Conservation (phyloP, 2,113 vertebrate genomes). For the Mormyrus iriodes region DNA sequence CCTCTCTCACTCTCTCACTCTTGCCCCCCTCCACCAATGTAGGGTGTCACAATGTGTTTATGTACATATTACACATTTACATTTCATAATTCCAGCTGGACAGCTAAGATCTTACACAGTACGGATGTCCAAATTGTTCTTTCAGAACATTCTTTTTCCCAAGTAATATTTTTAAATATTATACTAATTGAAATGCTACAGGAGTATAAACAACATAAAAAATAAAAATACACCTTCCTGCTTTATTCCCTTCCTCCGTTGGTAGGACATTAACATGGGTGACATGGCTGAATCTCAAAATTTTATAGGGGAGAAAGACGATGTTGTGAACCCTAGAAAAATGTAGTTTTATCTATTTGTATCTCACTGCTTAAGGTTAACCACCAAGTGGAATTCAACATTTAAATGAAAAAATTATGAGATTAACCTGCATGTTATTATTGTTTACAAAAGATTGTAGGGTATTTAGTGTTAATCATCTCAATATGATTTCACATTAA, state of each 20-base stretch:
- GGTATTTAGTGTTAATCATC: slow-evolving; percentile 14
- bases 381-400: slow-evolving; percentile 13
- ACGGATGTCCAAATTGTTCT: no score
- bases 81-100: no score
- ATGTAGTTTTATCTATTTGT: slow-evolving; percentile 17
- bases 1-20: slow-evolving; percentile 18
- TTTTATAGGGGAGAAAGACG: neutral
- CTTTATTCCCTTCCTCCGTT: neutral
- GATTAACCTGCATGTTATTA: slow-evolving; percentile 21
- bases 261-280: neutral
- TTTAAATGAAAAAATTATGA: slow-evolving; percentile 23
- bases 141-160: no score
- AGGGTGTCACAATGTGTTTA: neutral
- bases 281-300: neutral
- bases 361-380: neutral
- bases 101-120: no score
- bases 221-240: neutral
- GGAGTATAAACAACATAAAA: no score
- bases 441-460: slow-evolving; percentile 30
- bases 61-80: neutral
- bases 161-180: no score
- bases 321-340: no score
- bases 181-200: no score
- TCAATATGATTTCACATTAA: neutral
- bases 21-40: neutral